Conservation (phyloP, 2,888 invertebrate species). For the Schizotus pectinicornis region DNA sequence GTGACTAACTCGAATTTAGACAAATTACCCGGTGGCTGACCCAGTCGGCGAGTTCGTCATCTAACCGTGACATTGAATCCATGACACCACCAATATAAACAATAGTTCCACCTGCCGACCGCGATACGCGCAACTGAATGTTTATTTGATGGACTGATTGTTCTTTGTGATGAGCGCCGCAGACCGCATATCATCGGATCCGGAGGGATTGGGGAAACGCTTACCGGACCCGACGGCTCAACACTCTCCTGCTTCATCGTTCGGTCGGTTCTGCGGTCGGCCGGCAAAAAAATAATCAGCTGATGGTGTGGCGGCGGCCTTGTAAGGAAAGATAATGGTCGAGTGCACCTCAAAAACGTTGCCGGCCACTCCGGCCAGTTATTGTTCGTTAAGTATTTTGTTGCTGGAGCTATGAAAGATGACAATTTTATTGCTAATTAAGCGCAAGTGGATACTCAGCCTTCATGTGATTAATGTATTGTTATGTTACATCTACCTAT, state of each 20-base stretch:
- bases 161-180: slow-evolving; percentile 20
- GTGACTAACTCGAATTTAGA: slow-evolving; percentile 30
- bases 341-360: slow-evolving; percentile 3
- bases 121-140: slow-evolving; percentile 33
- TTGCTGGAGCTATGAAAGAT: slow-evolving; percentile 6
- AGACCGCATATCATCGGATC: slow-evolving; percentile 3
- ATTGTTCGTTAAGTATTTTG: slow-evolving; percentile 5
- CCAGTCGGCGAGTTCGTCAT: slow-evolving; percentile 28
- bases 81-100: slow-evolving; percentile 33
- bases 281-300: slow-evolving; percentile 8
- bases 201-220: neutral
- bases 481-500: neutral
- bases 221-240: neutral
- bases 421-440: slow-evolving; percentile 25
- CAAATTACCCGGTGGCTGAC: slow-evolving; percentile 26
- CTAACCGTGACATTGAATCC: slow-evolving; percentile 35
- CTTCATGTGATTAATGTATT: slow-evolving; percentile 14
- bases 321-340: slow-evolving; percentile 9
- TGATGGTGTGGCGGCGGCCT: slow-evolving; percentile 9
- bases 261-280: slow-evolving; percentile 4
- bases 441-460: slow-evolving; percentile 5
- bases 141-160: slow-evolving; percentile 32
- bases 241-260: neutral
- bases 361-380: slow-evolving; percentile 6
- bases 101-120: slow-evolving; percentile 33